Percentiles rank a stretch among this genome's conserved stretches.
phyloP scores from a whole-genome alignment of 2,797 vertebrate genomes.

The Hirundo rustica region DNA sequence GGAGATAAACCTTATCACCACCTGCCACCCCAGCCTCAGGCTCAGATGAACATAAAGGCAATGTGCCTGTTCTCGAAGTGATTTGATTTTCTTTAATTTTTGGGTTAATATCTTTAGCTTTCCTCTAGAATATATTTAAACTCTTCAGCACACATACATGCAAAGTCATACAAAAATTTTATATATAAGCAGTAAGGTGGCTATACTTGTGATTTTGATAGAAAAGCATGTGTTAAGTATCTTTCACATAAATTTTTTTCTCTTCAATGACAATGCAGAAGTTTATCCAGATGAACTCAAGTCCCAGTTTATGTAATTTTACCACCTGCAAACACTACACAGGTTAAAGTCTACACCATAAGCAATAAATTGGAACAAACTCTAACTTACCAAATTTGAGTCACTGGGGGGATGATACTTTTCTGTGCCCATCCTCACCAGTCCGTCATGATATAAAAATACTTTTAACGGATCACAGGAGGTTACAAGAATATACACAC shows the following conservation, averaged over 20 bases:
- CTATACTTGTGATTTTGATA: background rate
- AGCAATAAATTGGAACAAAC: background rate
- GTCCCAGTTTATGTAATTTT: background rate
- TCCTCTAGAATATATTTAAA: background rate
- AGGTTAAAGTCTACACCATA: background rate
- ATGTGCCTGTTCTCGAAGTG: background rate
- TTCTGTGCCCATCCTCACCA: slow-evolving; percentile 98
- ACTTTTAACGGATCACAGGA: slow-evolving; percentile 96
- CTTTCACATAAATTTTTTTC: background rate
- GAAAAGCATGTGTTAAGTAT: background rate
- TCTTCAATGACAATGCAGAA: background rate
- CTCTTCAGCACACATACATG: background rate
- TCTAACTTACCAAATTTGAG: slow-evolving; percentile 91
- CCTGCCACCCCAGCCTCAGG: background rate
- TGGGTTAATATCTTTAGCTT: background rate
- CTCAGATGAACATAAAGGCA: background rate
- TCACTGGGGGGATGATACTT: slow-evolving; percentile 95
- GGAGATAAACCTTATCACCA: background rate
- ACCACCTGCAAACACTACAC: background rate
- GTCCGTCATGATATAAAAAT: slow-evolving; percentile 96
- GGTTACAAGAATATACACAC: slow-evolving; percentile 96
- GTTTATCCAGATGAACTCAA: background rate
- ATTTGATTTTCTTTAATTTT: background rate
- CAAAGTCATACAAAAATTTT: background rate
- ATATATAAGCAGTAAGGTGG: background rate